phyloP scores from a whole-genome alignment of 2,888 invertebrate genomes.

The Perizoma flavofasciatum region DNA sequence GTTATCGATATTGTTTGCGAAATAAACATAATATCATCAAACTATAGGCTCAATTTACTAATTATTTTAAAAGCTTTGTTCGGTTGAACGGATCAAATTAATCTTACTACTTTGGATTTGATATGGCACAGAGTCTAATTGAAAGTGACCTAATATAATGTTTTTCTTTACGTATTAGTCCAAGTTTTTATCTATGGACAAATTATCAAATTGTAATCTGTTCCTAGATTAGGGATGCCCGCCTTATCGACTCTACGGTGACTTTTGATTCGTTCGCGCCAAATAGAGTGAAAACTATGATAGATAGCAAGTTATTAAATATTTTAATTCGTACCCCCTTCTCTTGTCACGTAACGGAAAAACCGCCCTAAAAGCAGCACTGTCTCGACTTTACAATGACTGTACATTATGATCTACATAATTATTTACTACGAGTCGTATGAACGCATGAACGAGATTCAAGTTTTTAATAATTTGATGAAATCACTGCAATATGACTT shows the following conservation, averaged over 20 bases:
- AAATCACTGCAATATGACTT: too few relatives aligned
- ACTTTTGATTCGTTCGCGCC: neutral
- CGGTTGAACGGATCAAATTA: constrained; percentile 6
- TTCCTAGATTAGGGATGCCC: neutral
- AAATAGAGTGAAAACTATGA: constrained; percentile 11
- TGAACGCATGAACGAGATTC: neutral
- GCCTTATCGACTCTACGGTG: neutral
- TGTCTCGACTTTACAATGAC: constrained; percentile 3
- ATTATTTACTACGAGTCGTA: neutral
- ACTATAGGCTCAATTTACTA: constrained; percentile 12
- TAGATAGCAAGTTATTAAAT: constrained; percentile 23
- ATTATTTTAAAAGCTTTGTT: constrained; percentile 17
- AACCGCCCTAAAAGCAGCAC: constrained; percentile 34
- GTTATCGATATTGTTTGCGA: constrained; percentile 68
- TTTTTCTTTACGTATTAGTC: too few relatives aligned
- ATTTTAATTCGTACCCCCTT: constrained; percentile 31
- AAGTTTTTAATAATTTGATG: neutral
- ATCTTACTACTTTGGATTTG: neutral
- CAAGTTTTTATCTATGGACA: neutral
- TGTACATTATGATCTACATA: constrained; percentile 7
- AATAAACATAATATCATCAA: constrained; percentile 38
- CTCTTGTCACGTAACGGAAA: constrained; percentile 48
- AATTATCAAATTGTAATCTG: neutral
- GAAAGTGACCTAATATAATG: neutral
- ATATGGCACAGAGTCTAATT: neutral